Conservation (phyloP, 2,888 invertebrate genomes). For the Mylabris sibirica region DNA sequence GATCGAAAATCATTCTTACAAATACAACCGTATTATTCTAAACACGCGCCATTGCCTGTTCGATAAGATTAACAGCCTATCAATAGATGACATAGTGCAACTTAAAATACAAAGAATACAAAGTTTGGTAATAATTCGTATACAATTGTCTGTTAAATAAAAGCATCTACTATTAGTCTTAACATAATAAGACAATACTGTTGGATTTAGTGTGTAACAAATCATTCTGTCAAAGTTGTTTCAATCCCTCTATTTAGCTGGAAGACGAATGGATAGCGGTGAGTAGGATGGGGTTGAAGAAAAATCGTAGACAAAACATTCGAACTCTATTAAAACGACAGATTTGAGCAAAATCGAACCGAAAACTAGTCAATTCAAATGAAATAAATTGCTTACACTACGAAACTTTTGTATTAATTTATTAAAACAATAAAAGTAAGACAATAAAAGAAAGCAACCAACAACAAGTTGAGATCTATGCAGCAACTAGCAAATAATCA, state of each 20-base stretch:
- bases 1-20: neutral
- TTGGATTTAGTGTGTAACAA: conserved; percentile 10
- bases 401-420: too few species aligned
- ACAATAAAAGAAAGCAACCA: neutral
- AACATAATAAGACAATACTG: conserved; percentile 14
- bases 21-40: neutral
- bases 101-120: neutral
- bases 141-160: conserved; percentile 3
- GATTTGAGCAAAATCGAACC: neutral
- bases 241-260: conserved; percentile 8
- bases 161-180: neutral
- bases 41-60: neutral
- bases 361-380: neutral
- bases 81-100: neutral
- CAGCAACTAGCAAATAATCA: neutral
- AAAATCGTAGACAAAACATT: conserved; percentile 14
- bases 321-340: conserved; percentile 10
- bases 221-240: conserved; percentile 14
- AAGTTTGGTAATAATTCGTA: neutral
- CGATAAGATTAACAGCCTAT: neutral
- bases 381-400: too few species aligned
- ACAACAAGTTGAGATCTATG: neutral
- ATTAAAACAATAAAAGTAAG: neutral
- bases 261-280: neutral
- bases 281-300: neutral